These are phyloP conservation scores for Drosophila nigromelanica DNA, from an alignment of 1,140 invertebrate species.

Conservation along the genomic window DNA sequence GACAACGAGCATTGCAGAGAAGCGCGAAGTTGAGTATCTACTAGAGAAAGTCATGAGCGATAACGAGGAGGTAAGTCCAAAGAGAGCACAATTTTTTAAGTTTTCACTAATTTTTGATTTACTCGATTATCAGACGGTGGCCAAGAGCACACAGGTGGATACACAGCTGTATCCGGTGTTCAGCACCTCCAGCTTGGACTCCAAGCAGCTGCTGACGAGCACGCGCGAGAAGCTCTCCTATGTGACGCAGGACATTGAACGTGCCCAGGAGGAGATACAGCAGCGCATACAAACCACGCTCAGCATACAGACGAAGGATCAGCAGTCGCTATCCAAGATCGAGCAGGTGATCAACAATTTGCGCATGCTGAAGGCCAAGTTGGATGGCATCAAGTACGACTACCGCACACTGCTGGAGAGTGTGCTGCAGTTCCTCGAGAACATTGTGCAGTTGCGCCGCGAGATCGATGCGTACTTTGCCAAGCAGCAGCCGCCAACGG, in stretches of 20 bases:
- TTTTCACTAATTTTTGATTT: background rate
- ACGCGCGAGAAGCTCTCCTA: constrained; percentile 85
- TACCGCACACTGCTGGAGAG: constrained; percentile 91
- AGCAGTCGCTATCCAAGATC: constrained; percentile 87
- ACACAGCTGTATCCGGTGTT: constrained; percentile 91
- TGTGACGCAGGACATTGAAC: constrained; percentile 89
- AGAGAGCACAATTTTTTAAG: background rate
- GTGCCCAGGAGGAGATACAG: constrained; percentile 89
- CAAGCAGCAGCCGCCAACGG: constrained; percentile 23
- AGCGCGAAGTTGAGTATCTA: constrained; percentile 87
- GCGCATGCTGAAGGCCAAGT: constrained; percentile 84
- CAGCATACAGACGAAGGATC: constrained; percentile 85
- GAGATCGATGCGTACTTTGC: constrained; percentile 77
- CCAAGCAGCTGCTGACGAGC: constrained; percentile 86
- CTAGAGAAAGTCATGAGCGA: constrained; percentile 90
- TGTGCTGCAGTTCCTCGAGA: constrained; percentile 84
- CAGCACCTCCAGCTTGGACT: constrained; percentile 86
- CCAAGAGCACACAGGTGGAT: constrained; percentile 90
- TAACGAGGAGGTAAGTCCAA: constrained; percentile 87
- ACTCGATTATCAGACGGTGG: constrained; percentile 87
- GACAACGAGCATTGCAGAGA: constrained; percentile 87
- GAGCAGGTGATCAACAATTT: constrained; percentile 85
- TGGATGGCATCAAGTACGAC: constrained; percentile 88
- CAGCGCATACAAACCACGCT: constrained; percentile 87
- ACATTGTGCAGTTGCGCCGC: constrained; percentile 67